phyloP scores from a whole-genome alignment of 2,113 vertebrate species.

The Nasalis larvatus region DNA sequence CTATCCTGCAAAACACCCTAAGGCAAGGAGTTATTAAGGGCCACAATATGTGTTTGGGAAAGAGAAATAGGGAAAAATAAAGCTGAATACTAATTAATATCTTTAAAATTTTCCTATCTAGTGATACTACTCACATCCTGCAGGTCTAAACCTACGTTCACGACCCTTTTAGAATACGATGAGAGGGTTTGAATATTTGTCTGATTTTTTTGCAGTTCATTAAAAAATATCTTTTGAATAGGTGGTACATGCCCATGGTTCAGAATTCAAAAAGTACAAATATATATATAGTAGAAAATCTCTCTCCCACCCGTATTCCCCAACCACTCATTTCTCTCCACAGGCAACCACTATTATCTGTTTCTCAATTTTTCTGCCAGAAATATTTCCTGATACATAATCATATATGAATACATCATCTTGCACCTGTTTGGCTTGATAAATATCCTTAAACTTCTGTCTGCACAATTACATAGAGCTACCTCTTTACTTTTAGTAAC shows the following conservation, averaged over 20 bases:
- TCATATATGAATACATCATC: not conserved
- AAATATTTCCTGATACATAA: not conserved
- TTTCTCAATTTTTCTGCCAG: not conserved
- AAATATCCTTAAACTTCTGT: not conserved
- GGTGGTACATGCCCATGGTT: not conserved
- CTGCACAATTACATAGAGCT: not conserved
- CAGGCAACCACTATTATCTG: not conserved
- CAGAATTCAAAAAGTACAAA: not conserved
- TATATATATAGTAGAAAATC: not conserved
- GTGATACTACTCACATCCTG: not conserved
- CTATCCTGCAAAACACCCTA: not conserved
- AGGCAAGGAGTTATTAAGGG: not conserved
- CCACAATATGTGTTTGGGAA: not conserved
- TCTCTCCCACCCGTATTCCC: not conserved
- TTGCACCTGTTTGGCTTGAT: not conserved
- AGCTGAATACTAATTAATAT: conserved; percentile 19
- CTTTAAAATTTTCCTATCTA: not conserved
- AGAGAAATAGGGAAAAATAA: not conserved
- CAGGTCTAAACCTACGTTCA: not conserved
- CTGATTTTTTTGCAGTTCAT: not conserved
- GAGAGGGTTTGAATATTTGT: not conserved
- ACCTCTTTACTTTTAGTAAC: not conserved
- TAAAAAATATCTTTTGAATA: conserved; percentile 14
- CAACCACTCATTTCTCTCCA: not conserved
- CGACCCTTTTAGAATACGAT: not conserved